Conservation (phyloP, 2,888 invertebrate species). For the Volucella inflata region DNA sequence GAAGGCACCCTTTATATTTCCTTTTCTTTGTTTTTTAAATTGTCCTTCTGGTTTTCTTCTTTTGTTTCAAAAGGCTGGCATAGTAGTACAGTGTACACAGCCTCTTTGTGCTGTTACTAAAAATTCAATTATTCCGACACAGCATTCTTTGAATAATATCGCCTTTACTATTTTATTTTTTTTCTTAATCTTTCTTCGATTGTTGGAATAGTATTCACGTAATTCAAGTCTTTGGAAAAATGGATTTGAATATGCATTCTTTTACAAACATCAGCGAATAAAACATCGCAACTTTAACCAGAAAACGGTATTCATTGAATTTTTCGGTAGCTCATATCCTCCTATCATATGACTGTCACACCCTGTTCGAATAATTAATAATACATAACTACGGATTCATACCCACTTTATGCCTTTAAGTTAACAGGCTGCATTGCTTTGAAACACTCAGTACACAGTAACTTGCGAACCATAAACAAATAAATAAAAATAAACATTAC, state of each 20-base stretch:
- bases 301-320: too few relatives aligned
- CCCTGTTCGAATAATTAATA: too few relatives aligned
- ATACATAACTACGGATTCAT: too few relatives aligned
- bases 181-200: background rate
- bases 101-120: background rate
- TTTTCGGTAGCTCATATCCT: too few relatives aligned
- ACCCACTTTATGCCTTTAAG: too few relatives aligned
- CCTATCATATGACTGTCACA: too few relatives aligned
- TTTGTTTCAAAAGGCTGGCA: slow-evolving; percentile 27
- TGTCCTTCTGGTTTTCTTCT: slow-evolving; percentile 41
- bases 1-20: slow-evolving; percentile 57
- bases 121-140: background rate
- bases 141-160: background rate
- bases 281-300: too few relatives aligned
- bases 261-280: too few relatives aligned
- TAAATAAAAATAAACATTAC: slow-evolving; percentile 1
- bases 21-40: slow-evolving; percentile 38
- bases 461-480: slow-evolving; percentile 1
- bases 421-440: too few relatives aligned
- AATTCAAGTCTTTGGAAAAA: background rate
- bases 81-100: slow-evolving; percentile 1
- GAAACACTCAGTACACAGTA: background rate
- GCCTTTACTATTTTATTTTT: background rate
- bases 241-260: background rate
- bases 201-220: background rate